Conservation (phyloP, 2,113 vertebrate species). For the Rattus rattus region DNA sequence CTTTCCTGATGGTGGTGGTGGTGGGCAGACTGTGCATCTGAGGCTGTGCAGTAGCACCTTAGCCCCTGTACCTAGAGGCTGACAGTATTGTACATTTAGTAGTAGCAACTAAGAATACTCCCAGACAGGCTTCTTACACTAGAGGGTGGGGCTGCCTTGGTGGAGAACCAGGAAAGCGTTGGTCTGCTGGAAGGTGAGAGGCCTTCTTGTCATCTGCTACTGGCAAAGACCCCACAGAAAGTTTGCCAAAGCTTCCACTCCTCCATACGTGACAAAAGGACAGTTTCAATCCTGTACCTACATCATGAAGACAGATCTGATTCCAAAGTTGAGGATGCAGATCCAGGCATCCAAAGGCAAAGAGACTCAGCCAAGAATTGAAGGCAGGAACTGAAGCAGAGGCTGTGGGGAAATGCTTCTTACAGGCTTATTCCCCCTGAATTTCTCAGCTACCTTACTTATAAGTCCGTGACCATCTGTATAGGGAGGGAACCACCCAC, state of each 20-base stretch:
- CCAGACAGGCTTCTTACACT: neutral
- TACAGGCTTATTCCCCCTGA: neutral
- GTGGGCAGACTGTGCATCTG: fast-evolving
- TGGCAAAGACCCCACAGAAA: neutral
- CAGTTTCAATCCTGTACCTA: neutral
- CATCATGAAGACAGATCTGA: neutral
- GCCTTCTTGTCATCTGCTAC: neutral
- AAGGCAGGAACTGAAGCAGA: neutral
- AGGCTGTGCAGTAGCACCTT: neutral
- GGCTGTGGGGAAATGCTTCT: neutral
- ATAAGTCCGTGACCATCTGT: neutral
- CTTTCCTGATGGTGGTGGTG: neutral
- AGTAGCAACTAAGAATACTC: neutral
- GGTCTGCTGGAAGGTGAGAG: neutral
- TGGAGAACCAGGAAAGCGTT: neutral
- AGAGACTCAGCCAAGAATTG: neutral
- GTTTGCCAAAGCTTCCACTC: fast-evolving
- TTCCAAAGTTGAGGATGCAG: neutral
- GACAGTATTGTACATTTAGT: neutral
- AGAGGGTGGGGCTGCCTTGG: neutral
- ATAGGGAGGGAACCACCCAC: neutral
- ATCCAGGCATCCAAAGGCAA: neutral
- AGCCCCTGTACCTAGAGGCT: neutral
- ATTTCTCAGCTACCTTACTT: neutral
- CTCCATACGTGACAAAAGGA: neutral